These are phyloP conservation scores for Nezara viridula DNA, from an alignment of 2,888 invertebrate species.

Conservation along the genomic window DNA sequence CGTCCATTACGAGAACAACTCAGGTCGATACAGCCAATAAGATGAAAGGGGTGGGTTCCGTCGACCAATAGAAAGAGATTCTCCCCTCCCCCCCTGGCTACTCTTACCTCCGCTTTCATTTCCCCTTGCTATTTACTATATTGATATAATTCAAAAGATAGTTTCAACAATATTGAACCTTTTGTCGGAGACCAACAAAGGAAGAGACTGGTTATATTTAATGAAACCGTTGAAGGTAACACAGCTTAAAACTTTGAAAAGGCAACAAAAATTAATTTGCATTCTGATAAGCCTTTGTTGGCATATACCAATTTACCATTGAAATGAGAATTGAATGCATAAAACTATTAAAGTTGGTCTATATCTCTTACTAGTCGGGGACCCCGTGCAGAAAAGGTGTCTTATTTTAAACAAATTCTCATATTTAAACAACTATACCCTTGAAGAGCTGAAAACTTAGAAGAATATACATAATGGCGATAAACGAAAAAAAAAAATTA, in stretches of 20 bases:
- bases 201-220: not conserved
- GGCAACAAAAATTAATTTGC: not conserved
- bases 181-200: not conserved
- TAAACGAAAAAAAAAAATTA: too few relatives aligned
- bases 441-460: too few relatives aligned
- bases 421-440: too few relatives aligned
- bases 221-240: not conserved
- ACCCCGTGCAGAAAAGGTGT: too few relatives aligned
- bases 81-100: not conserved
- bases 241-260: not conserved
- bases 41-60: not conserved
- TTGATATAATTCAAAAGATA: slow-evolving; percentile 12
- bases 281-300: not conserved
- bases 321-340: too few relatives aligned
- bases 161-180: not conserved
- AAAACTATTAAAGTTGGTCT: too few relatives aligned
- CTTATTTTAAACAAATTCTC: too few relatives aligned
- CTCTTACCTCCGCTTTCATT: slow-evolving; percentile 2
- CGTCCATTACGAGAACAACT: not conserved
- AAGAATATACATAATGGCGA: too few relatives aligned
- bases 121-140: slow-evolving; percentile 22
- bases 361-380: too few relatives aligned
- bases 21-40: slow-evolving; percentile 37
- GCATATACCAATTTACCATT: not conserved
- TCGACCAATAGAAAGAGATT: not conserved